These are phyloP conservation scores for Disparrhopalites patrizii DNA, from an alignment of 2,888 invertebrate genomes.

Conservation along the genomic window DNA sequence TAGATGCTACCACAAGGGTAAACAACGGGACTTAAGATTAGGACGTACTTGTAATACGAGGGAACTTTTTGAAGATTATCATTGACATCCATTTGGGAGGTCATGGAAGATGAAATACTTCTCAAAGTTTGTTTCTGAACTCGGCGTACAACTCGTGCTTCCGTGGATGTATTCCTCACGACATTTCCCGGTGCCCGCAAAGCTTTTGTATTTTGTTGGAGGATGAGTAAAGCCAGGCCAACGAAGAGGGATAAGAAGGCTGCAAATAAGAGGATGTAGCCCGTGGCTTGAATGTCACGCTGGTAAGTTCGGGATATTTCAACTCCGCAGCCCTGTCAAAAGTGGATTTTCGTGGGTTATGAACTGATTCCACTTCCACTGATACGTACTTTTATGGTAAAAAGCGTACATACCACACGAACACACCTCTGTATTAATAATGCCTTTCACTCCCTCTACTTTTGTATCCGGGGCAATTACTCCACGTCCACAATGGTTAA, in stretches of 20 bases:
- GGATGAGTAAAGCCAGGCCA: slow-evolving; percentile 1
- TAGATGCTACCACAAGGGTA: not conserved
- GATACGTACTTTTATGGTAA: not conserved
- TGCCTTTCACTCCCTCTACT: not conserved
- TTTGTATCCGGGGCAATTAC: slow-evolving; percentile 3
- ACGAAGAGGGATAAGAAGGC: slow-evolving; percentile 1
- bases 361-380: no score
- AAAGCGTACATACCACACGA: not conserved
- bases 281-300: slow-evolving; percentile 1
- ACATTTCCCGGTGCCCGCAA: not conserved
- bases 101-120: not conserved
- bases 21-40: no score
- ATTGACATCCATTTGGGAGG: not conserved
- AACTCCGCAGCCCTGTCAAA: slow-evolving; percentile 16
- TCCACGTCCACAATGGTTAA: not conserved
- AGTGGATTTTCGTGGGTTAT: no score
- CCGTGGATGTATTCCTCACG: not conserved
- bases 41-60: slow-evolving; percentile 15
- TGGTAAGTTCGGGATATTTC: slow-evolving; percentile 14
- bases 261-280: not conserved
- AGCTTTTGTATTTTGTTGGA: slow-evolving; percentile 6
- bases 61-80: slow-evolving; percentile 1
- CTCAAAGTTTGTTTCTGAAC: not conserved
- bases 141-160: not conserved
- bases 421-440: slow-evolving; percentile 15